Evolutionary conservation across 92 coral and sea anemone species (phyloP), one percentile per base, ranked within the genome.

Genomic region (Epizoanthus illoricatus): DNA sequence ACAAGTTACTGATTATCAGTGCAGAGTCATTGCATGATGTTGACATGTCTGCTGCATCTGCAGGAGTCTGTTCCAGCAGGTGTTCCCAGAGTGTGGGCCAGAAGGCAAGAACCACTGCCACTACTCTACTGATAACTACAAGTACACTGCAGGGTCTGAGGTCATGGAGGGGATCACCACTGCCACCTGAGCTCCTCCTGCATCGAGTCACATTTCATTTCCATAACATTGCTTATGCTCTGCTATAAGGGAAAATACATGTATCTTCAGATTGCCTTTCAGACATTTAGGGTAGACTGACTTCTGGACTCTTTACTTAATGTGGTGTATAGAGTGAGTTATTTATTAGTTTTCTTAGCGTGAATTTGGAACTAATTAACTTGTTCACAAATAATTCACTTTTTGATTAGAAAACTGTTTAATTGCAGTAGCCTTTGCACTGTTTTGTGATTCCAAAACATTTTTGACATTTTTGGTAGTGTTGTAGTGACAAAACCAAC

Each of bases 61-160:
- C 84, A 89, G 92, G 88, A 58, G 74, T 21, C 42, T 89, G 6
- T 65, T 89, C 39, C 86, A 89, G 85, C 92, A 89, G 24, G 83
- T 83, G 13, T 43, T 75, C 68, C 90, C 87, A 36, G 90, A 80
- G n/a, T 86, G 70, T 75, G 73, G 75, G 3, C n/a, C 60, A 33
- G 86, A 70, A 55, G 74, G 23, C 43, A 83, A 55, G 76, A 80
- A 59, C 41, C 83, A 68, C 40, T 86, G 90, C 75, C 92, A 89
- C 76, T 80, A 60, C 71, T 64, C 80, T 8, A 62, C 67, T 33
- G 90, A 89, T 5, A 88, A 86, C 56, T 82, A 69, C 85, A 83
- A 75, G 73, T 78, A 62, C 41, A 78, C 71, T 21, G 59, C 82
- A 4, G 82, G 82, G 4, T 43, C 70, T 10, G 82, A 78, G n/a